Conservation (phyloP, 2,888 invertebrate genomes). For the Heteromyza rotundicornis region DNA sequence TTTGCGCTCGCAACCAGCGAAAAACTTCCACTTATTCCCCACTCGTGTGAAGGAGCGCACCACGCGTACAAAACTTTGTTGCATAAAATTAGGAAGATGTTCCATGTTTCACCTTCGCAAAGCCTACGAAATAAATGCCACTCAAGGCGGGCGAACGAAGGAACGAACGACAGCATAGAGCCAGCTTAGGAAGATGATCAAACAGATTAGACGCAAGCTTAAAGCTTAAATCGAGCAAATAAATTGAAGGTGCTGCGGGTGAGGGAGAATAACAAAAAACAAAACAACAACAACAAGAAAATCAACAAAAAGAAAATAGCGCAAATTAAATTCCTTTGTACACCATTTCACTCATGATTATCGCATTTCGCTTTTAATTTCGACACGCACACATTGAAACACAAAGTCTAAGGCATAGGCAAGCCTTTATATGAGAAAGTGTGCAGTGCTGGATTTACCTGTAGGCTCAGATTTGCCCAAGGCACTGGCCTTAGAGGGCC, state of each 20-base stretch:
- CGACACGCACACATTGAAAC: slow-evolving; percentile 29
- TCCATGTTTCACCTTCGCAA: too few species aligned
- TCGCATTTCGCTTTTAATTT: slow-evolving; percentile 51
- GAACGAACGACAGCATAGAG: too few species aligned
- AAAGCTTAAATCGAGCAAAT: too few species aligned
- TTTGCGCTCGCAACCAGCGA: too few species aligned
- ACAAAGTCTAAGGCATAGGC: slow-evolving; percentile 10
- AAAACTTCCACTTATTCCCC: too few species aligned
- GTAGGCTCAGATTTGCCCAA: too few species aligned
- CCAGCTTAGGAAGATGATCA: too few species aligned
- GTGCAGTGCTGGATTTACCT: too few species aligned
- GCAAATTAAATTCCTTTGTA: slow-evolving; percentile 48
- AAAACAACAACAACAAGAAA: not conserved
- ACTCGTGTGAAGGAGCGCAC: slow-evolving; percentile 1
- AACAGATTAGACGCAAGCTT: too few species aligned
- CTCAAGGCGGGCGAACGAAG: too few species aligned
- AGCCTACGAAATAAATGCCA: not conserved
- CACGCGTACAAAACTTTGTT: slow-evolving; percentile 47
- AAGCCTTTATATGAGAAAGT: too few species aligned
- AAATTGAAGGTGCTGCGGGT: not conserved
- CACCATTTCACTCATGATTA: slow-evolving; percentile 44
- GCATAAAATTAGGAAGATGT: slow-evolving; percentile 38
- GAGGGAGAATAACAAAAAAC: not conserved
- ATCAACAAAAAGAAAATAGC: not conserved
- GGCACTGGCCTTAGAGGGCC: too few species aligned